Evolutionary conservation across 1,140 invertebrate species (phyloP).

Genomic region (Pomacea maculata): DNA sequence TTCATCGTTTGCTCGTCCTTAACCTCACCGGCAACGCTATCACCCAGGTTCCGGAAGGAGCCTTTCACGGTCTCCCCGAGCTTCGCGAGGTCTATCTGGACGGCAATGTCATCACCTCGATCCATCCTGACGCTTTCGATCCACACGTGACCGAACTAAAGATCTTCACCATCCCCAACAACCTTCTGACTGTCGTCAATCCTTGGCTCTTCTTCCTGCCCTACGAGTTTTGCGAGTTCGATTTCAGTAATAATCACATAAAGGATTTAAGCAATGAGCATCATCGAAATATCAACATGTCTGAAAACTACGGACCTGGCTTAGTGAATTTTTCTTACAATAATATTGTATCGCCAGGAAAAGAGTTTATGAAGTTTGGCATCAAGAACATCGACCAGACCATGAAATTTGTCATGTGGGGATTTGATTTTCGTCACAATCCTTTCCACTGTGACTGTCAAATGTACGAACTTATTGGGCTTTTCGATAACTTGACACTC

Average conservation of each 20-base stretch:
- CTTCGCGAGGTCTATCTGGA: constrained; percentile 4
- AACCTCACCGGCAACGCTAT: too few relatives aligned
- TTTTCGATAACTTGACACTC: background rate
- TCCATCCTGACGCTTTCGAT: background rate
- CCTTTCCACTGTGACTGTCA: constrained; percentile 9
- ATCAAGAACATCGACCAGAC: background rate
- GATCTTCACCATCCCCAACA: background rate
- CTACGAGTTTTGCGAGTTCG: background rate
- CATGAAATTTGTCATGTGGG: background rate
- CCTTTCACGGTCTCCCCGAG: background rate
- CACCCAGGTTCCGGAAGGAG: background rate
- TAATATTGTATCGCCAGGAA: background rate
- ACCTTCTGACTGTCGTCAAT: background rate
- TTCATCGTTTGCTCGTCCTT: too few relatives aligned
- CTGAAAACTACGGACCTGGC: background rate
- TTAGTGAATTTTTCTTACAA: background rate
- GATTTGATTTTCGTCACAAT: constrained; percentile 11
- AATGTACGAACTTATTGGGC: background rate
- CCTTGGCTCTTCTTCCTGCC: background rate
- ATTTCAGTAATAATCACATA: background rate
- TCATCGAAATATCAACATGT: background rate
- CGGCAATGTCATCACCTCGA: background rate
- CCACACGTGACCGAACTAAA: background rate
- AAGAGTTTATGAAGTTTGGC: background rate
- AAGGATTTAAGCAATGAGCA: background rate